A percentile compares a stretch with the other conserved stretches of the same genome.
These are phyloP conservation scores for Megaceryle torquata DNA, from an alignment of 2,113 vertebrate genomes.

Conservation along the genomic window DNA sequence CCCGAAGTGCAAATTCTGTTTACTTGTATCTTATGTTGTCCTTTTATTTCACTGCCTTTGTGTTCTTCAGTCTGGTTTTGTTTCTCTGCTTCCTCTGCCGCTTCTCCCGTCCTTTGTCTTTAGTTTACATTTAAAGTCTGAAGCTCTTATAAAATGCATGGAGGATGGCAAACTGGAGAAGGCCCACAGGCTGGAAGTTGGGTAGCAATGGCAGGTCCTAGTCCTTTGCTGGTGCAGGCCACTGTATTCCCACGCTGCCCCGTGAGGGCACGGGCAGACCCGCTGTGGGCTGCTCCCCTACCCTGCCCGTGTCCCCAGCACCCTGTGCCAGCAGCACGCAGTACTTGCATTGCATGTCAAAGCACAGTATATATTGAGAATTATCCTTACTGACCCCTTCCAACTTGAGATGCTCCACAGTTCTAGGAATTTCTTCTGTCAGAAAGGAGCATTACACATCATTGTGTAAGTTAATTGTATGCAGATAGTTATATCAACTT, in stretches of 20 bases:
- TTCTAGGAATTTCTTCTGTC: neutral
- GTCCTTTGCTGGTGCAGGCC: neutral
- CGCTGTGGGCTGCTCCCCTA: accelerated
- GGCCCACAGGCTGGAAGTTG: neutral
- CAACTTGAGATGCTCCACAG: neutral
- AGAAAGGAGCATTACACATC: neutral
- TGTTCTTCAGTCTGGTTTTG: neutral
- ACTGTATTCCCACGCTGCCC: neutral
- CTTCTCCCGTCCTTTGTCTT: neutral
- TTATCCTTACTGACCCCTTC: neutral
- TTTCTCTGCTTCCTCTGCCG: neutral
- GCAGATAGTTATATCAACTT: neutral
- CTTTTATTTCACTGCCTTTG: neutral
- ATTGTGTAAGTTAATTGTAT: neutral
- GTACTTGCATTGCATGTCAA: neutral
- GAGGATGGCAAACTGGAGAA: neutral
- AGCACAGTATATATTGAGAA: neutral
- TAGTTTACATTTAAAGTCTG: neutral
- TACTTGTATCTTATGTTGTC: neutral
- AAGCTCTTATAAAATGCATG: neutral
- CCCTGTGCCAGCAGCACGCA: accelerated
- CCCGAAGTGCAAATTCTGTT: neutral
- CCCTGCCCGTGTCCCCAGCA: neutral
- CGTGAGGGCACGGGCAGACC: neutral
- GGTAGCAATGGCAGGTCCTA: neutral